These are phyloP conservation scores for Syndactyla subalaris DNA, from an alignment of 2,797 vertebrate species.

Conservation along the genomic window DNA sequence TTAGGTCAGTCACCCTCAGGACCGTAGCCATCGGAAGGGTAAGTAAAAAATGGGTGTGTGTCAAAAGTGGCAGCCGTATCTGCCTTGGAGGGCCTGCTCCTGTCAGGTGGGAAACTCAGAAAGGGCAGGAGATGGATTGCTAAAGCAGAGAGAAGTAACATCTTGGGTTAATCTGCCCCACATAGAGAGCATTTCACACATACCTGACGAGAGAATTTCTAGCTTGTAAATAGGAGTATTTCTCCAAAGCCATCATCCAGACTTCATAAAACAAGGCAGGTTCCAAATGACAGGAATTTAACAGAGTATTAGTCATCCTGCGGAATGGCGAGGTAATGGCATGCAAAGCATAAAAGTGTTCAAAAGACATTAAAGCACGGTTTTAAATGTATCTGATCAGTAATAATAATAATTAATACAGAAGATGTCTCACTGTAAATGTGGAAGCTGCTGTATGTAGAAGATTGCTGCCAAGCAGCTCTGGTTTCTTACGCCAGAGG, in stretches of 20 bases:
- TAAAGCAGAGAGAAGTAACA: background rate
- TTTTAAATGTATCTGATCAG: constrained; percentile 13
- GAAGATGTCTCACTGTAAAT: background rate
- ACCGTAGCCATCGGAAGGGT: background rate
- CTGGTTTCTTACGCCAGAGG: background rate
- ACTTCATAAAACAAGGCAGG: constrained; percentile 40
- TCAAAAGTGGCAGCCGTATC: background rate
- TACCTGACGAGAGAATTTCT: constrained; percentile 21
- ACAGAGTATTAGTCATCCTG: constrained; percentile 47
- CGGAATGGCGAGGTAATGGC: constrained; percentile 35
- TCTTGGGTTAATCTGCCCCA: constrained; percentile 4
- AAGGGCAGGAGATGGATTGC: background rate
- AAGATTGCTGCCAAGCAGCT: background rate
- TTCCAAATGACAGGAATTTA: constrained; percentile 58
- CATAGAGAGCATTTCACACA: background rate
- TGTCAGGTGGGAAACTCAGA: background rate
- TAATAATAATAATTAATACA: constrained; percentile 21
- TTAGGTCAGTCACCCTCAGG: background rate
- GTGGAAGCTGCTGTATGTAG: background rate
- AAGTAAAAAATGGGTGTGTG: background rate
- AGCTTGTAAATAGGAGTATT: constrained; percentile 31
- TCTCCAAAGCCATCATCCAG: constrained; percentile 30
- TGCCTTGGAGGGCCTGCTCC: background rate
- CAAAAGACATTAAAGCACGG: background rate
- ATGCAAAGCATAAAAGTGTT: constrained; percentile 37